Evolutionary conservation across 2,113 vertebrate species (phyloP).

Genomic region (Deroptyus accipitrinus): DNA sequence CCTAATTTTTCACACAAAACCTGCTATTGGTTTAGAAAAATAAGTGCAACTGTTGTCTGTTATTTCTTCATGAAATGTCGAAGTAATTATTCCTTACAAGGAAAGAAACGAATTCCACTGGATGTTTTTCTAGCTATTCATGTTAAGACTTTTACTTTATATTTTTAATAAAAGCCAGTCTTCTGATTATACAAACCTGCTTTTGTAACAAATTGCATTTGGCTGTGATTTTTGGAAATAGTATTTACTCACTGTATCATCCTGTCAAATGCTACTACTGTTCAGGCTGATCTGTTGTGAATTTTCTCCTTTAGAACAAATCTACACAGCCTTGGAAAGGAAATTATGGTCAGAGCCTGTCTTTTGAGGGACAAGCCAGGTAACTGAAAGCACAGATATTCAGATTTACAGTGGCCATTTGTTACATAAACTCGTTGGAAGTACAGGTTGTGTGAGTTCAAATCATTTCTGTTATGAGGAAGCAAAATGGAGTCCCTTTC

Average conservation of each 20-base stretch:
- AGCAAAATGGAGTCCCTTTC: not conserved
- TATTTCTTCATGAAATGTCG: not conserved
- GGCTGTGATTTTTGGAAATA: not conserved
- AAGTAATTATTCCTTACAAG: not conserved
- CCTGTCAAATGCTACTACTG: not conserved
- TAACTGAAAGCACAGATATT: not conserved
- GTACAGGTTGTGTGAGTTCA: not conserved
- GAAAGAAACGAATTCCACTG: not conserved
- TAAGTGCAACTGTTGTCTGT: not conserved
- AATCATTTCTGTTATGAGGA: not conserved
- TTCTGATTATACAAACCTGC: not conserved
- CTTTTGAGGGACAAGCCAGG: not conserved
- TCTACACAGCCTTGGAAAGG: not conserved
- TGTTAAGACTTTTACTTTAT: not conserved
- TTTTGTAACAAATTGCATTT: not conserved
- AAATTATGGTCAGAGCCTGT: fast-evolving
- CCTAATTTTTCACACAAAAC: not conserved
- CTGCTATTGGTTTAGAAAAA: not conserved
- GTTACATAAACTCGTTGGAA: not conserved
- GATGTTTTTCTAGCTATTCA: not conserved
- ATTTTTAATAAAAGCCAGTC: not conserved
- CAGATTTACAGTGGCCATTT: not conserved
- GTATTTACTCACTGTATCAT: not conserved
- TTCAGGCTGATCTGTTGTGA: not conserved
- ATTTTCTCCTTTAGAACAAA: not conserved